Percentiles rank a stretch among this genome's conserved stretches.
Conservation (phyloP, 2,113 vertebrate genomes). For the Eolophus roseicapilla region DNA sequence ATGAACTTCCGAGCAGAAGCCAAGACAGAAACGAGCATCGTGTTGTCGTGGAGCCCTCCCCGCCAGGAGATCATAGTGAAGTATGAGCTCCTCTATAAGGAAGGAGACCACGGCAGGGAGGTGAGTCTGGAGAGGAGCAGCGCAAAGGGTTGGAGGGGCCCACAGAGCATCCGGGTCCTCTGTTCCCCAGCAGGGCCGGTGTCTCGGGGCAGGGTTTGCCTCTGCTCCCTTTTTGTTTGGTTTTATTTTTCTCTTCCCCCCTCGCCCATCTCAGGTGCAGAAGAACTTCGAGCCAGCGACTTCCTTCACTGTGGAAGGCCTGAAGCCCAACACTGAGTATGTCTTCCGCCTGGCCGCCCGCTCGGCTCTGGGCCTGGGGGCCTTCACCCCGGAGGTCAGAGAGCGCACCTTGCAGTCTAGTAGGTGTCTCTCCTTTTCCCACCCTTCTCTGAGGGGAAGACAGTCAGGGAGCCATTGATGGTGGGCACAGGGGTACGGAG, state of each 20-base stretch:
- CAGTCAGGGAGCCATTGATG: conserved; percentile 42
- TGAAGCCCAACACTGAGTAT: conserved; percentile 94
- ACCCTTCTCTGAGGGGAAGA: conserved; percentile 56
- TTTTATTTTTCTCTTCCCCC: background rate
- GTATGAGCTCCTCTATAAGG: conserved; percentile 89
- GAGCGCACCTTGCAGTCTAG: conserved; percentile 97
- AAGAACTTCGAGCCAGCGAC: conserved; percentile 87
- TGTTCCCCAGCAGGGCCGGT: background rate
- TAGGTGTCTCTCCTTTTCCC: conserved; percentile 85
- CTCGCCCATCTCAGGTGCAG: conserved; percentile 75
- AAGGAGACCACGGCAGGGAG: conserved; percentile 81
- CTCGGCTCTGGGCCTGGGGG: conserved; percentile 91
- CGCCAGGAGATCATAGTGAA: conserved; percentile 91
- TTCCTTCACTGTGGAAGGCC: conserved; percentile 86
- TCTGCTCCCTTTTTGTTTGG: background rate
- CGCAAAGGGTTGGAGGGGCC: background rate
- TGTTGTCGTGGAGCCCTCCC: conserved; percentile 90
- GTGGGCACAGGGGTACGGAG: conserved; percentile 32
- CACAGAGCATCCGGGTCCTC: background rate
- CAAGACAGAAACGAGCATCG: conserved; percentile 89
- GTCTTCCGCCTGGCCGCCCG: conserved; percentile 92
- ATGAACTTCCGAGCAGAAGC: conserved; percentile 92
- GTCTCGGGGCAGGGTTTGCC: background rate
- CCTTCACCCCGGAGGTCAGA: conserved; percentile 91
- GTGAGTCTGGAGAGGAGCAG: conserved; percentile 51